A percentile compares a stretch with the other conserved stretches of the same genome.
Evolutionary conservation across 2,888 invertebrate species (phyloP).

Genomic region (Steromphala cineraria): DNA sequence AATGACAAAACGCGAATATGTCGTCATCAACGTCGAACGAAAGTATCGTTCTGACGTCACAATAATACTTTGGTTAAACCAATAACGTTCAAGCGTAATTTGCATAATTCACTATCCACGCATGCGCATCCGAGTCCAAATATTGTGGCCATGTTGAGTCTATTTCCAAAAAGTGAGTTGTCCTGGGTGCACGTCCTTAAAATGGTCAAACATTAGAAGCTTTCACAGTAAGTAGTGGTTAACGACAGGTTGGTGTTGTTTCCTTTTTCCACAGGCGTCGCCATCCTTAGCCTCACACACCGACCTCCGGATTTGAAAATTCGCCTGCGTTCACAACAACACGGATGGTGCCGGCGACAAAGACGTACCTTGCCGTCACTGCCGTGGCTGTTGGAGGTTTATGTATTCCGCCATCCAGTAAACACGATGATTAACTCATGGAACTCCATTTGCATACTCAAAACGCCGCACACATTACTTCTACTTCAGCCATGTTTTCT

Average conservation of each 20-base stretch:
- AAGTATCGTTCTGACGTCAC: constrained; percentile 6
- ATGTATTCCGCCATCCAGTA: too few species aligned
- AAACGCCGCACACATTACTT: too few species aligned
- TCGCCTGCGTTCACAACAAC: not conserved
- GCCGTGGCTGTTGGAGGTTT: not conserved
- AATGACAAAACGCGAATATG: not conserved
- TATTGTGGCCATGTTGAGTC: not conserved
- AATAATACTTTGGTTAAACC: not conserved
- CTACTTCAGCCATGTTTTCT: not conserved
- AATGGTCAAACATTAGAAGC: not conserved
- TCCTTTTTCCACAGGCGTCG: not conserved
- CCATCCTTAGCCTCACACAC: not conserved
- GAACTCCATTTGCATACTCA: too few species aligned
- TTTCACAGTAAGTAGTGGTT: not conserved
- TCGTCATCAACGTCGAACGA: not conserved
- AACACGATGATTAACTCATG: too few species aligned
- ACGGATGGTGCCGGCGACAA: not conserved
- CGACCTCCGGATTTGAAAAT: not conserved
- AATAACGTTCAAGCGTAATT: constrained; percentile 14
- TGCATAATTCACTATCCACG: constrained; percentile 26
- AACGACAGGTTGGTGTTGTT: not conserved
- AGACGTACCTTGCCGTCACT: not conserved
- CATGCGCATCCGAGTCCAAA: constrained; percentile 24
- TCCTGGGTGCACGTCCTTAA: constrained; percentile 2
- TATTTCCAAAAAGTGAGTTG: not conserved